A percentile compares a stretch with the other conserved stretches of the same genome.
Conservation (phyloP, 2,797 vertebrate genomes). For the Phrynocephalus forsythii region DNA sequence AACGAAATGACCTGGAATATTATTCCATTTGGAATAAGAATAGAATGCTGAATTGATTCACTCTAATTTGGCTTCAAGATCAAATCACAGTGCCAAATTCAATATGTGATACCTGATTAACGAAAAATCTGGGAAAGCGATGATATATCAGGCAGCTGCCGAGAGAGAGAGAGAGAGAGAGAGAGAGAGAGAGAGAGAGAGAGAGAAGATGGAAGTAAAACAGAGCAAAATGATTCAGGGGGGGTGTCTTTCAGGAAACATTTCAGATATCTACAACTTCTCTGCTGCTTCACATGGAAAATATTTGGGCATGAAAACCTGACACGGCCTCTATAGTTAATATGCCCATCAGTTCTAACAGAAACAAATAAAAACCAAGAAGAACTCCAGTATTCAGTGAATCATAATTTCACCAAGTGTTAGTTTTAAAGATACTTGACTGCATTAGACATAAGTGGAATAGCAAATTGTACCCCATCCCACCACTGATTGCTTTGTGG, state of each 20-base stretch:
- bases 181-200: too few relatives aligned
- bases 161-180: too few relatives aligned
- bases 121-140: not conserved
- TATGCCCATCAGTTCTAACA: not conserved
- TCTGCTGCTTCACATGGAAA: not conserved
- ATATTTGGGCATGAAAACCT: not conserved
- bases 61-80: not conserved
- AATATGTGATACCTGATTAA: too few relatives aligned
- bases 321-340: not conserved
- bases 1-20: not conserved
- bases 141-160: not conserved
- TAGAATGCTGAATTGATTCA: too few relatives aligned
- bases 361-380: constrained; percentile 32
- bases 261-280: not conserved
- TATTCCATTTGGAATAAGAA: not conserved
- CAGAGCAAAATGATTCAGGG: not conserved
- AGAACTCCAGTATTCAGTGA: constrained; percentile 39
- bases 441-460: constrained; percentile 39
- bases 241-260: not conserved
- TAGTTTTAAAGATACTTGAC: constrained; percentile 18
- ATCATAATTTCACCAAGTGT: not conserved
- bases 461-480: not conserved
- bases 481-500: constrained; percentile 24
- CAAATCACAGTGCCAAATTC: not conserved
- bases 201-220: not conserved